Base-by-base conservation (phyloP, 2,113 vertebrate genomes). In the Cinclus cinclus region DNA sequence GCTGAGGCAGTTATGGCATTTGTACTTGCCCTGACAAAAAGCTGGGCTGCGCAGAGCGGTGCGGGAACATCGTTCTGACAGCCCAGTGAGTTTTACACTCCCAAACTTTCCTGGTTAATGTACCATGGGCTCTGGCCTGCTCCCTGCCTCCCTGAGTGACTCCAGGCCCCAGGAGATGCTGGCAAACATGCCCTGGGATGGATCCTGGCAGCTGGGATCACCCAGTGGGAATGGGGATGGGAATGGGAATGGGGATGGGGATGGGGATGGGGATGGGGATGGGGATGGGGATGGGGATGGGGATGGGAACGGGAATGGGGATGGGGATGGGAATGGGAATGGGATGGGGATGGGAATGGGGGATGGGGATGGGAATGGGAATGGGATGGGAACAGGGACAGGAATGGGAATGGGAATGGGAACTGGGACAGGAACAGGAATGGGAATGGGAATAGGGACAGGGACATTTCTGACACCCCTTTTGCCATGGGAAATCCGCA, bases 61-160 rank as follows among this genome's bases (percentile, higher is more conserved):
- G 39, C 73, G 15, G 90, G 88, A 90, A 95, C 93, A 97, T 97
- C 17, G 67, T 65, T 96, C 81, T 96, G 96, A 97, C 96, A 96
- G 92, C 90, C 94, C 95, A 53, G 13, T 87, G 92, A 85, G 80
- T 88, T 87, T 41, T 11, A 42, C 58, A 25, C 74, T 70, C 41
- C 90, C 93, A 42, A 52, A 94, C 88, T 42, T 63, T 15, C 58
- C 86, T 95, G 91, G 27, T 55, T 93, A 95, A 95, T 86, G 89
- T 58, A 90, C 24, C 94, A 0, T 70, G 92, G 85, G 53, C 84
- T 22, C 19, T 3, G 5, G 30, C 9, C 68, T 27, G 74, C 79
- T 63, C 73, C 59, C 55, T 11, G 55, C 63, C 44, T 41, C 83
- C 25, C n/a, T 0, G 35, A 1, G 55, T 77, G 59, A 46, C 3